Evolutionary conservation across 1,140 invertebrate species (phyloP).

Genomic region (Hypsibius dujardini): DNA sequence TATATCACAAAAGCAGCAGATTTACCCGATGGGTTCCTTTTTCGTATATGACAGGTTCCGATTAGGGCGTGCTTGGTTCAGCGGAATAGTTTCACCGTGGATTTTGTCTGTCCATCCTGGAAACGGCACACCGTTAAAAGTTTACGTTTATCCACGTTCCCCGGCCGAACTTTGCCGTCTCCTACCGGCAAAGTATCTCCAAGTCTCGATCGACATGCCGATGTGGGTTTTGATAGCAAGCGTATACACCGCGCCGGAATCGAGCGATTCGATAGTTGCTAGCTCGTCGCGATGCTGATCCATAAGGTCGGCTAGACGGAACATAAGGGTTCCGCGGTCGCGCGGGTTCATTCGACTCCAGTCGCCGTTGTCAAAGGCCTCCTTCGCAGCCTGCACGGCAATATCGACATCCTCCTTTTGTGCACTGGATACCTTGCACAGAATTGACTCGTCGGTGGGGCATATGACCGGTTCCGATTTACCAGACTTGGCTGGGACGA

Average conservation of each 20-base stretch:
- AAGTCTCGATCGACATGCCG: slow-evolving; percentile 81
- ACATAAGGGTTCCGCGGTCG: slow-evolving; percentile 53
- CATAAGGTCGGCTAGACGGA: slow-evolving; percentile 74
- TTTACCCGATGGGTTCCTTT: slow-evolving; percentile 64
- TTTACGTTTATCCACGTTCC: slow-evolving; percentile 34
- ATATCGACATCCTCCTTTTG: slow-evolving; percentile 60
- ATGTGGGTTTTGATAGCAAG: slow-evolving; percentile 80
- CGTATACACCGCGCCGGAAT: slow-evolving; percentile 86
- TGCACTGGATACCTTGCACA: slow-evolving; percentile 50
- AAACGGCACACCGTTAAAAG: neutral
- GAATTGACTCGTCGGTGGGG: slow-evolving; percentile 54
- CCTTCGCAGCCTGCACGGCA: slow-evolving; percentile 64
- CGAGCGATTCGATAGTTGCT: slow-evolving; percentile 73
- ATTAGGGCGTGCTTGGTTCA: slow-evolving; percentile 62
- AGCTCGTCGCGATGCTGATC: slow-evolving; percentile 79
- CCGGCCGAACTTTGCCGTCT: slow-evolving; percentile 31
- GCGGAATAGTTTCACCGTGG: slow-evolving; percentile 42
- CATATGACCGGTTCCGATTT: slow-evolving; percentile 51
- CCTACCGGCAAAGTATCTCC: slow-evolving; percentile 57
- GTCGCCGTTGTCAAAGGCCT: slow-evolving; percentile 65
- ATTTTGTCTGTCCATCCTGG: slow-evolving; percentile 18
- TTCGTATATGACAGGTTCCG: slow-evolving; percentile 68
- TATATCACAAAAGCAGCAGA: slow-evolving; percentile 19
- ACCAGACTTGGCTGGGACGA: slow-evolving; percentile 54
- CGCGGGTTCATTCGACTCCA: slow-evolving; percentile 71